Evolutionary conservation across 2,113 vertebrate species (phyloP), one percentile per base, ranked within the genome.

Genomic region (Struthidea cinerea): DNA sequence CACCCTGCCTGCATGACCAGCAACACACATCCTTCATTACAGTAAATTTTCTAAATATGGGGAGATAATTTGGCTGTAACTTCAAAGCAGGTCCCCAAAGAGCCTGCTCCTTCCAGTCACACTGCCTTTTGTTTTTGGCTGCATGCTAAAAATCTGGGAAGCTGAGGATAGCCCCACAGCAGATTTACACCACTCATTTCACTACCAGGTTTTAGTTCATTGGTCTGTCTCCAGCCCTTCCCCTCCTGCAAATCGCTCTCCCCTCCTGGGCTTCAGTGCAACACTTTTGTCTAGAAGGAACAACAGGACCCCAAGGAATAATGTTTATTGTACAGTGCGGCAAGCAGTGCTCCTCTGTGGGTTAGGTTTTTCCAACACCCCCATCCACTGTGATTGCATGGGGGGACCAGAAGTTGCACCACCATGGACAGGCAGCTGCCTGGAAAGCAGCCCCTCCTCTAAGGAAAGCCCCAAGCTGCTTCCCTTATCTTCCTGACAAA

Each of bases 351-450:
- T 82, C 16, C 49, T 69, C 60, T 56, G 37, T 2, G n/a, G 10
- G 44, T 59, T 59, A 17, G 27, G 5, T 16, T 59, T 63, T 74
- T 56, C 44, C 71, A 75, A 32, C 49, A 59, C 4, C 26, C n/a
- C 11, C 53, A 37, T n/a, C 42, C 1, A 0, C 57, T 0, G 1
- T 14, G 44, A 86, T 7, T 68, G 41, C n/a, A 33, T 4, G 2
- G 2, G 2, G 17, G 3, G 9, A 80, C 13, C 30, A 90, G 49
- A 78, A 67, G n/a, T 47, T 96, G 92, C 87, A 83, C 74, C 83
- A 84, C 21, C 16, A 10, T 28, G 37, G 41, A 55, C 1, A 2
- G 44, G 73, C 2, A 5, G 61, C 75, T 56, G 50, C 28, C 47
- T 94, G 81, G 81, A 88, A 94, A 63, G 78, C 68, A 84, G 55